Percentiles rank a stretch among this genome's conserved stretches.
These are phyloP conservation scores for Columba livia DNA, from an alignment of 2,113 vertebrate species.

Conservation along the genomic window DNA sequence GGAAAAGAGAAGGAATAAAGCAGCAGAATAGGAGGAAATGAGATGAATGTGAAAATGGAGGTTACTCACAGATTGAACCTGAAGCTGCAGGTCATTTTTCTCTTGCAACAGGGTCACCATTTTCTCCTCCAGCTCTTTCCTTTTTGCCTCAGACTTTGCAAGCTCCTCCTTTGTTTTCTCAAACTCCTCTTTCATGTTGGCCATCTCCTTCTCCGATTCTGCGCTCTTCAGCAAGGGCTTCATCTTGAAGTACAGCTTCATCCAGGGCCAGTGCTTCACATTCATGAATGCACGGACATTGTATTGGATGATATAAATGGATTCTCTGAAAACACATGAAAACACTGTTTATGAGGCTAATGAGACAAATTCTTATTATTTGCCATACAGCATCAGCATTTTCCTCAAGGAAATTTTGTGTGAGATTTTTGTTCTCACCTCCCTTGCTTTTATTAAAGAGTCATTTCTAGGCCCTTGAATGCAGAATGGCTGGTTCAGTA, in stretches of 20 bases:
- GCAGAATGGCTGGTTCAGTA: not conserved
- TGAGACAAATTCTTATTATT: not conserved
- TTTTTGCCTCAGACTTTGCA: constrained; percentile 77
- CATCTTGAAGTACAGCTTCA: constrained; percentile 79
- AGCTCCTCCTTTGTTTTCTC: constrained; percentile 81
- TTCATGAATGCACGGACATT: constrained; percentile 77
- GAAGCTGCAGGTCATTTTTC: constrained; percentile 84
- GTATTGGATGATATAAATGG: constrained; percentile 88
- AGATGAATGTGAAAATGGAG: not conserved
- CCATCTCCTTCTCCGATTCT: constrained; percentile 79
- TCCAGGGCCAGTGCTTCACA: constrained; percentile 78
- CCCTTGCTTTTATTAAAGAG: not conserved
- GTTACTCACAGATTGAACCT: constrained; percentile 73
- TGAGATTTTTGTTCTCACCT: not conserved
- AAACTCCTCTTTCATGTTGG: constrained; percentile 81
- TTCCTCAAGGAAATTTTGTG: not conserved
- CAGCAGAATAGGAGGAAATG: not conserved
- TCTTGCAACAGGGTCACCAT: constrained; percentile 82
- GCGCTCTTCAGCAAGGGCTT: constrained; percentile 84
- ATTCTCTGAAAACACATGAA: constrained; percentile 70
- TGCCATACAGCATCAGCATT: not conserved
- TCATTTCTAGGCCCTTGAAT: not conserved
- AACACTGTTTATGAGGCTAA: not conserved
- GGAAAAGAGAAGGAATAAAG: not conserved
- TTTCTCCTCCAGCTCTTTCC: constrained; percentile 86